Conservation (phyloP, 2,797 vertebrate genomes). For the Muscicapa striata region DNA sequence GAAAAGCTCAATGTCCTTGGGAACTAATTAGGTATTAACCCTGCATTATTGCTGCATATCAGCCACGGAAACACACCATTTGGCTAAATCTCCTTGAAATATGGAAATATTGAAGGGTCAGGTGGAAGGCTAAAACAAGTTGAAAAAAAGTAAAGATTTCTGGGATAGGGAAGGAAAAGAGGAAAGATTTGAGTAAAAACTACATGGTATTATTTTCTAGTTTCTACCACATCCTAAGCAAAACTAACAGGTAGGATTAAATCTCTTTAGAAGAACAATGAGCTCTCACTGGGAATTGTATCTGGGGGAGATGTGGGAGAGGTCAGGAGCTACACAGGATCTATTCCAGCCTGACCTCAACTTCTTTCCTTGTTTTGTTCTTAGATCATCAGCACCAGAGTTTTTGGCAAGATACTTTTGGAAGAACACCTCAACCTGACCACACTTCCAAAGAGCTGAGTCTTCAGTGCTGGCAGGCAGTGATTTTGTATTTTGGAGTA, state of each 20-base stretch:
- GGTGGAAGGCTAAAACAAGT: conserved; percentile 23
- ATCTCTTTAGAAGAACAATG: not conserved
- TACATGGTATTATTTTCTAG: not conserved
- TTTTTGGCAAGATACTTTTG: not conserved
- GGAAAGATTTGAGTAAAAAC: not conserved
- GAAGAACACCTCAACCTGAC: not conserved
- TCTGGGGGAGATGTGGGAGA: not conserved
- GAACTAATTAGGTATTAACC: conserved; percentile 77
- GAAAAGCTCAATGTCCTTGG: conserved; percentile 74
- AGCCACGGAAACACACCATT: conserved; percentile 54
- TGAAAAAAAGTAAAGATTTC: not conserved
- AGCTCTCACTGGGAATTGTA: not conserved
- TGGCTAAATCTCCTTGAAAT: conserved; percentile 68
- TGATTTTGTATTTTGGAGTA: not conserved
- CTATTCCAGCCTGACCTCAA: not conserved
- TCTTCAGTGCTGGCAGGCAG: not conserved
- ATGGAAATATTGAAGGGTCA: conserved; percentile 52
- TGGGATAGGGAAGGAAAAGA: not conserved
- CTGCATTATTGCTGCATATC: conserved; percentile 67
- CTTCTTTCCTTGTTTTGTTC: not conserved
- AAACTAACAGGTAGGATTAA: not conserved
- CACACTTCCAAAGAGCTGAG: not conserved
- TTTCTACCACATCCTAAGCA: not conserved
- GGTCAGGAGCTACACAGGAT: accelerated
- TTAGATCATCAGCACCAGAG: not conserved